Percentiles rank a stretch among this genome's conserved stretches.
phyloP scores from a whole-genome alignment of 2,797 vertebrate genomes.

The Tarsius wallacei region DNA sequence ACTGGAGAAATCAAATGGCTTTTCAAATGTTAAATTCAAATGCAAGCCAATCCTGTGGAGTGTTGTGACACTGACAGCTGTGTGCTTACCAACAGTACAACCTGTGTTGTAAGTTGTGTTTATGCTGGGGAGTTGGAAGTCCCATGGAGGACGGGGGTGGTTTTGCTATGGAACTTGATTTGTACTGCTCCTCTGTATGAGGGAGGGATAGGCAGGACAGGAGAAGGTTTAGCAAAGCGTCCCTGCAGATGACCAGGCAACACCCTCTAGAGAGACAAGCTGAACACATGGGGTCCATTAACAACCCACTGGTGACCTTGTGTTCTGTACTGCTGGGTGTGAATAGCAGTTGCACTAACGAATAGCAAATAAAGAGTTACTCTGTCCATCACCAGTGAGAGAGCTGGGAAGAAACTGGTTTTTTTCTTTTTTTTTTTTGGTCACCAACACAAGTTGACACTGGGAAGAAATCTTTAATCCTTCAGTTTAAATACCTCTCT shows the following conservation, averaged over 20 bases:
- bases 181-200: not conserved
- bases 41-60: not conserved
- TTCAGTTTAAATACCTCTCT: constrained; percentile 42
- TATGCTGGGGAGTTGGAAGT: not conserved
- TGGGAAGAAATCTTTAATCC: not conserved
- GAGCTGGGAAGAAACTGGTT: not conserved
- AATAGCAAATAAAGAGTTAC: not conserved
- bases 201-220: not conserved
- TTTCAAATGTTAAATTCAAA: not conserved
- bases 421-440: not conserved
- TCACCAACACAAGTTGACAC: not conserved
- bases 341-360: not conserved
- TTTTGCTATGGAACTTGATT: not conserved
- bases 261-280: not conserved
- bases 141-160: not conserved
- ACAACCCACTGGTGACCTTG: not conserved
- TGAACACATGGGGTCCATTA: not conserved
- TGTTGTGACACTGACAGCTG: not conserved
- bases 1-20: not conserved
- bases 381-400: not conserved
- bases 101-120: not conserved
- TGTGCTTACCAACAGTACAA: not conserved
- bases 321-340: fast-evolving
- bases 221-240: not conserved
- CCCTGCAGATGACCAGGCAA: not conserved